Conservation (phyloP, 37 sponge, comb jelly and placozoan genomes). For the Trichoplax adhaerens region DNA sequence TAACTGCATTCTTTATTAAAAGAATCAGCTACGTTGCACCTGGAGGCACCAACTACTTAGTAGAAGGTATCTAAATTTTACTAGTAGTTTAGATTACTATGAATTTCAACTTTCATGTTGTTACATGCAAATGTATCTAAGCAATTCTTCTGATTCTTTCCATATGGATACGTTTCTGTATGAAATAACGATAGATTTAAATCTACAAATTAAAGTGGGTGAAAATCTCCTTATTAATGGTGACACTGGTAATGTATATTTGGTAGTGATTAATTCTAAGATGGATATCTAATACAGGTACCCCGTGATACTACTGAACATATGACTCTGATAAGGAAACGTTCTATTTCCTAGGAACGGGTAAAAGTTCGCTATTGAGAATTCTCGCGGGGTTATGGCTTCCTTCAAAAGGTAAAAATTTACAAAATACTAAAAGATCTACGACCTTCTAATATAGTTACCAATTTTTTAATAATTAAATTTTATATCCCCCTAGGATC, state of each 20-base stretch:
- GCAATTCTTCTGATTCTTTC: too few species aligned
- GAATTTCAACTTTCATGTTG: constrained; percentile 13
- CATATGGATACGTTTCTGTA: too few species aligned
- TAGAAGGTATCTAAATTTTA: background rate
- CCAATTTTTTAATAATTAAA: too few species aligned
- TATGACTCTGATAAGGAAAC: background rate
- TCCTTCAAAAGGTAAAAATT: constrained; percentile 19
- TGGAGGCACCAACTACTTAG: too few species aligned
- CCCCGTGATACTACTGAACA: background rate
- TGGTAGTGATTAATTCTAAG: too few species aligned
- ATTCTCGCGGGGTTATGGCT: constrained; percentile 40
- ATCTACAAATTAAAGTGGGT: constrained; percentile 21
- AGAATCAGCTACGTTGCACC: too few species aligned
- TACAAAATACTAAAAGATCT: too few species aligned
- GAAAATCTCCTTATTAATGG: constrained; percentile 43
- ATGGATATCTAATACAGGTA: too few species aligned
- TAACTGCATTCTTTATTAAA: too few species aligned
- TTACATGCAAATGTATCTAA: too few species aligned
- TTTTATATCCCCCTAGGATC: too few species aligned
- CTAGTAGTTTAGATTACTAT: constrained; percentile 9
- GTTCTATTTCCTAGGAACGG: constrained; percentile 25
- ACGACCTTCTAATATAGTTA: too few species aligned
- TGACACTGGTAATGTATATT: constrained; percentile 24
- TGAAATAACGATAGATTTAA: constrained; percentile 21
- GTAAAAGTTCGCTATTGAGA: constrained; percentile 57